Base-by-base conservation (phyloP, 2,888 invertebrate genomes). In the Calameuta filiformis region DNA sequence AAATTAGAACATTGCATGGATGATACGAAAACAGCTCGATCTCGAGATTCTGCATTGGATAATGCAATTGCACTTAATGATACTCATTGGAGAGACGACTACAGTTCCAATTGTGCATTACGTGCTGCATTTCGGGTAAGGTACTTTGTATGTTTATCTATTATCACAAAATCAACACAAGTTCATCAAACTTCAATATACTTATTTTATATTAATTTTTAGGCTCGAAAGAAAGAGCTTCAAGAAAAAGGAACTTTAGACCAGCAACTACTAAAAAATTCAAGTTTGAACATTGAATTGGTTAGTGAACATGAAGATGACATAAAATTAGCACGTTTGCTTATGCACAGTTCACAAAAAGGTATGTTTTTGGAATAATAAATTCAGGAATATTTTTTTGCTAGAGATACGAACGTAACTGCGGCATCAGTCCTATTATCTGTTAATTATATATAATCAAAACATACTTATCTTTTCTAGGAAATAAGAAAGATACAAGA, bases 1-100 rank as follows among this genome's bases (percentile, higher is more conserved):
- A 98, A 97, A 90, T 92, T 99, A 83, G 99, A 99, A 90, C 99
- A 99, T 92, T 96, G 96, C 76, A 94, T 95, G 0, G 95, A 96
- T 75, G 99, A 99, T 92, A 93, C 94, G 80, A 94, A 94, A 85
- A 92, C 93, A 30, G 95, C 96, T 0, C 95, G 95, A 85, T 93
- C 93, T 80, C 94, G 95, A 0, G 95, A 96, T 84, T 96, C 97
- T 0, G 92, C 94, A 15, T 92, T 99, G 0, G 95, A 95, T 12
- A 94, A 94, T 84, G 93, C 99, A 4, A 96, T 96, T 83, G 95
- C 95, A 35, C 93, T 96, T 77, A 96, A 97, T 87, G 96, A 97
- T 86, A 94, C 94, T 75, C 94, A 96, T 0, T 98, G 97, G 97
- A 95, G 96, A 86, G 99, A 99, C 92, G 97, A 97, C 91, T 99